Base-by-base conservation (phyloP, 92 coral and sea anemone genomes). In the Paragorgia papillata region DNA sequence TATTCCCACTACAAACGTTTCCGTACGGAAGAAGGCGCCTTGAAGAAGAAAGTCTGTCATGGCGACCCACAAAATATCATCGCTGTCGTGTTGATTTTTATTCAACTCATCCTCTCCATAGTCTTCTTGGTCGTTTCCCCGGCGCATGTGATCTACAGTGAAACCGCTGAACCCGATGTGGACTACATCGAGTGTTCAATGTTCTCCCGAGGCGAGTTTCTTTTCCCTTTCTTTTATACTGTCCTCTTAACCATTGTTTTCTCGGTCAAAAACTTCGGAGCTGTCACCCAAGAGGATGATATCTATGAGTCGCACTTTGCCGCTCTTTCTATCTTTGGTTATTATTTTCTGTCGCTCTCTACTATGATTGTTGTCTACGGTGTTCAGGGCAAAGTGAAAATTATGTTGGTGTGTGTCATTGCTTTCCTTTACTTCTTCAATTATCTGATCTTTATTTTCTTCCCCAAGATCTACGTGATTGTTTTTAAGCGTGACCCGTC, bases 111-210 rank as follows among this genome's bases (percentile, higher is more conserved):
- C 61, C 66, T 85, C 9, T 89, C 86, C 30, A 63, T 90, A 39
- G 54, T 91, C 10, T 69, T 91, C 27, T 81, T 82, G 2, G 15
- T 85, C 35, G 33, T 80, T 20, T 53, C 76, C 0, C 97, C 99
- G 2, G 92, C 88, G 73, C 83, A 80, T 28, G 92, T 95, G 29
- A 59, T 49, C 56, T 87, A 89, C 48, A 74, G 65, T 31, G 85
- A 84, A 0, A 91, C 95, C 1, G 89, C 83, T 17, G 97, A 84
- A 39, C 88, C 90, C 0, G 84, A 82, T 57, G 88, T 91, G 1
- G 97, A 86, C 35, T 95, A 92, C 82, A 85, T 95, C 70, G 99
- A 95, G 78, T 95, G 99, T 78, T 89, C 95, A 21, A 63, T 84
- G 56, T 92, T 88, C 75, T 84, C 92, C 9, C 73, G 83, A 33